Percentiles rank a stretch among this genome's conserved stretches.
Evolutionary conservation across 2,888 invertebrate species (phyloP).

Genomic region (Stratiomys singularior): DNA sequence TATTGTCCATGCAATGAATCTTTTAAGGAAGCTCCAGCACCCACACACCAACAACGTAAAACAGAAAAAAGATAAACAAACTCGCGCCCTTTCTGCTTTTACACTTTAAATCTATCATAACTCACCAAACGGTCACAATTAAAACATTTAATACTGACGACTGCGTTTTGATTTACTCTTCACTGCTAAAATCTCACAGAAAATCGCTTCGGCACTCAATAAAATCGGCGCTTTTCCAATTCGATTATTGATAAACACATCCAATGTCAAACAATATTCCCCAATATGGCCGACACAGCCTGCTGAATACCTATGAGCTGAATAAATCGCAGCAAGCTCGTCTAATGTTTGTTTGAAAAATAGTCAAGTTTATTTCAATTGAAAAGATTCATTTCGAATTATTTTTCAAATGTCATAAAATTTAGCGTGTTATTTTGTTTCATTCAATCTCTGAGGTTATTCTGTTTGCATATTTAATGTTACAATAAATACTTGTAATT

Average conservation of each 20-base stretch:
- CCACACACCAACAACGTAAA: slow-evolving; percentile 34
- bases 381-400: too few relatives aligned
- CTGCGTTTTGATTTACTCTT: neutral
- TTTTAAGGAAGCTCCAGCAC: neutral
- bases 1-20: neutral
- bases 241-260: slow-evolving; percentile 54
- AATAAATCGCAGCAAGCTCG: too few relatives aligned
- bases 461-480: too few relatives aligned
- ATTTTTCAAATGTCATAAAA: too few relatives aligned
- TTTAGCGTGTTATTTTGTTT: too few relatives aligned
- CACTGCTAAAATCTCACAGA: neutral
- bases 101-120: neutral
- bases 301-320: too few relatives aligned
- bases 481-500: too few relatives aligned
- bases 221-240: slow-evolving; percentile 27
- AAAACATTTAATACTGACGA: slow-evolving; percentile 24
- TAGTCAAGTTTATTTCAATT: too few relatives aligned
- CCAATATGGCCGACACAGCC: slow-evolving; percentile 52
- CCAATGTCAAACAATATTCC: slow-evolving; percentile 55
- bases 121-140: slow-evolving; percentile 12
- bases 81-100: slow-evolving; percentile 16
- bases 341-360: too few relatives aligned
- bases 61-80: slow-evolving; percentile 45
- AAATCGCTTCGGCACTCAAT: neutral
- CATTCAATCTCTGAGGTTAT: too few relatives aligned